Evolutionary conservation across 35 echinoderm and acorn worm species (phyloP), one percentile per base, ranked within the genome.

Genomic region (Diadema setosum): DNA sequence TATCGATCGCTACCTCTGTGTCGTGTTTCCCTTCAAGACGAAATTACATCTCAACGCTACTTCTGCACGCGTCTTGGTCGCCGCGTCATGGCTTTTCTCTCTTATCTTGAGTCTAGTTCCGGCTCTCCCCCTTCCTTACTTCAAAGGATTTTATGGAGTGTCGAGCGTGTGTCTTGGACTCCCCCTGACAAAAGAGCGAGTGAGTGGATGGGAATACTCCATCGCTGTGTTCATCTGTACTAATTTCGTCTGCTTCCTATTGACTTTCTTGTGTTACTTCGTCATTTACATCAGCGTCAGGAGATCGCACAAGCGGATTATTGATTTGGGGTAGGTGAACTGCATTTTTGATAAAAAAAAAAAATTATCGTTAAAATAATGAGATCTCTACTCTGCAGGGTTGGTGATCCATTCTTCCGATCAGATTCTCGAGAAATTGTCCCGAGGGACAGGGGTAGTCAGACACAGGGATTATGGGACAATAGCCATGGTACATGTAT

Each of bases 161-260:
- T 60, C 57, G 3, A 60, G 84, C 35, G 84, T 86, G 29, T 86
- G 84, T 86, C 32, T 86, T 16, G 58, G 58, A 40, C 40, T 86
- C 2, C 84, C 58, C 3, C 35, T 86, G 5, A 70, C 84, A 2
- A 42, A 29, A 2, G 63, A 65, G 5, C 12, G 26, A 37, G 39
- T 42, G 18, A 2, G 30, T 8, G 84, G 84, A 4, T 86, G 84
- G 84, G 63, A 86, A 34, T 86, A 86, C 29, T 65, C 84, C 29
- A 42, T 86, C 14, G 57, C 39, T 45, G 29, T 87, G 4, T 75
- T 50, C 27, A 18, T 87, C 42, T 29, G 6, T 46, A 39, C 67
- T 17, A 87, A 87, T 49, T 40, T 87, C 2, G 3, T 78, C 2
- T 17, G 33, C 11, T 87, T 87, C 43, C 3, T 46, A 2, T 17